Evolutionary conservation across 2,888 invertebrate genomes (phyloP).

Genomic region (Watsonalla cultraria): DNA sequence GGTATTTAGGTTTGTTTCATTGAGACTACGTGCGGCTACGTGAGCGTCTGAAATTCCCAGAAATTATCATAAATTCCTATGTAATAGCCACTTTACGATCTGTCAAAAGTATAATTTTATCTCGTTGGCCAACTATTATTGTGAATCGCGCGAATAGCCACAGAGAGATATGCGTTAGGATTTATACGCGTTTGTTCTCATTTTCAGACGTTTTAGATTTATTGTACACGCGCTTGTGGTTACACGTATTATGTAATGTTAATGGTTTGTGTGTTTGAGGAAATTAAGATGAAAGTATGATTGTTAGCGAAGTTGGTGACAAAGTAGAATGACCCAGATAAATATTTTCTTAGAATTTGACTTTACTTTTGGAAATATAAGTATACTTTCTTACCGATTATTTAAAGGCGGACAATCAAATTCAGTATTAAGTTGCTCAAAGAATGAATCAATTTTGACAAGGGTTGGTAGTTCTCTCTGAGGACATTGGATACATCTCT

Average conservation of each 20-base stretch:
- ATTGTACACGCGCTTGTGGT: not conserved
- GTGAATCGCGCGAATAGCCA: conserved; percentile 11
- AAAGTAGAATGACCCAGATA: not conserved
- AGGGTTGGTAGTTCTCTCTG: no score
- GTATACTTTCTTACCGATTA: no score
- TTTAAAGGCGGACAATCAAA: no score
- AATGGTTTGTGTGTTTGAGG: not conserved
- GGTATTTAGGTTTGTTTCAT: conserved; percentile 10
- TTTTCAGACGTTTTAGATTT: not conserved
- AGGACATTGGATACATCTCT: no score
- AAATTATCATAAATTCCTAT: conserved; percentile 20
- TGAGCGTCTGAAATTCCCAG: conserved; percentile 13
- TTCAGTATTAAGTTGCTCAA: no score
- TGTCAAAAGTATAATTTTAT: conserved; percentile 34
- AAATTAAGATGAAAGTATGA: not conserved
- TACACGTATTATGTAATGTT: not conserved
- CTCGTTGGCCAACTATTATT: conserved; percentile 10
- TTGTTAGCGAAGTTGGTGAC: not conserved
- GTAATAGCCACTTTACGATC: conserved; percentile 32
- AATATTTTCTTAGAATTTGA: not conserved
- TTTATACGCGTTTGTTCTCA: conserved; percentile 9
- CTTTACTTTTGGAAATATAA: no score
- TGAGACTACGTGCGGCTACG: conserved; percentile 23
- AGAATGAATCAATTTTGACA: no score
- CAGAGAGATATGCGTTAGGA: conserved; percentile 2